These are phyloP conservation scores for Naja naja DNA, from an alignment of 2,113 vertebrate genomes.

Conservation along the genomic window DNA sequence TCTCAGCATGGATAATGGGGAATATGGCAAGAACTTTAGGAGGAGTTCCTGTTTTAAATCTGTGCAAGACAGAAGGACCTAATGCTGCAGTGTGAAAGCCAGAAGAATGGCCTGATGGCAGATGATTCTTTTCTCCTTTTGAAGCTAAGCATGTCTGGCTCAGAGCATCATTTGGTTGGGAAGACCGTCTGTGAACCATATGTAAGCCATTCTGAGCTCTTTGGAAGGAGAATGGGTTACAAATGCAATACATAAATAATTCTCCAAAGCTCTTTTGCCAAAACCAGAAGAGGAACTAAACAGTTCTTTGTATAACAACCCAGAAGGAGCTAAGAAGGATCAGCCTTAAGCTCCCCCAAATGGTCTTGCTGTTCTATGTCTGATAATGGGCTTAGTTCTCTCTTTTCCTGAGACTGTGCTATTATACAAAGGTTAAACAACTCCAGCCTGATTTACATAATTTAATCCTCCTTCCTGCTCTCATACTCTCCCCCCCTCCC, in stretches of 20 bases:
- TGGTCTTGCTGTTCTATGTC: constrained; percentile 42
- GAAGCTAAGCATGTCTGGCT: neutral
- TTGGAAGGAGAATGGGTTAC: neutral
- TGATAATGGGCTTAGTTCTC: constrained; percentile 58
- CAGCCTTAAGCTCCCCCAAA: constrained; percentile 45
- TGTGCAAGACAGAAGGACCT: neutral
- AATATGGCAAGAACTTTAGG: neutral
- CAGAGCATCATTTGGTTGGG: neutral
- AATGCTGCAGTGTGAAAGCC: neutral
- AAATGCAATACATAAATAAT: constrained; percentile 22
- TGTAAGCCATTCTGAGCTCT: constrained; percentile 14
- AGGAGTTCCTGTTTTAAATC: neutral
- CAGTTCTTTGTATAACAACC: constrained; percentile 13
- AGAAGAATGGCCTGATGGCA: neutral
- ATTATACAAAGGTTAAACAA: constrained; percentile 59
- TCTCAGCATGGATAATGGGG: neutral
- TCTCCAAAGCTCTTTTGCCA: neutral
- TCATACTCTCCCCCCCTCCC: neutral
- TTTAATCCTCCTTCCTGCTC: constrained; percentile 45
- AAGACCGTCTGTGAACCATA: constrained; percentile 10
- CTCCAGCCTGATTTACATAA: constrained; percentile 59
- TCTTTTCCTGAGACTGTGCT: constrained; percentile 28
- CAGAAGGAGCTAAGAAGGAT: constrained; percentile 40
- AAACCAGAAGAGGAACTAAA: constrained; percentile 23
- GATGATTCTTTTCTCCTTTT: neutral